phyloP scores from a whole-genome alignment of 2,888 invertebrate species.

The Cosmorhoe ocellata region DNA sequence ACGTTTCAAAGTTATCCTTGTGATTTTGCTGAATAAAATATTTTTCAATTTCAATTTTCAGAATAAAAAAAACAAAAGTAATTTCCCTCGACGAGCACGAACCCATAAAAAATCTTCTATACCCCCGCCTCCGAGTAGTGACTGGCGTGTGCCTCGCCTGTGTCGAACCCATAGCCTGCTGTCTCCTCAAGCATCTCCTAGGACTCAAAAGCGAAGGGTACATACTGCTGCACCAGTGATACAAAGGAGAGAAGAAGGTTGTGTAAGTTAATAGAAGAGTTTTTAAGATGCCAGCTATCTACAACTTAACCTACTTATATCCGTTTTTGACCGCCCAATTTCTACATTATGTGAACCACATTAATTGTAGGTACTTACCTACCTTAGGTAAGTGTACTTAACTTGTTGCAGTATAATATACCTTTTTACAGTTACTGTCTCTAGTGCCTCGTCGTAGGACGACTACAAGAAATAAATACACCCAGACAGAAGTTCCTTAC shows the following conservation, averaged over 20 bases:
- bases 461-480: constrained; percentile 14
- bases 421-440: constrained; percentile 7
- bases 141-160: constrained; percentile 43
- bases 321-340: no score
- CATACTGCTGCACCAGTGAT: constrained; percentile 1
- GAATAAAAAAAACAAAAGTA: constrained; percentile 23
- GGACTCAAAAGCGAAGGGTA: constrained; percentile 8
- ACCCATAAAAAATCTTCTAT: not conserved
- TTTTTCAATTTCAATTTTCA: no score
- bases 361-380: no score
- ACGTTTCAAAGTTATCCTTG: no score
- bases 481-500: constrained; percentile 16
- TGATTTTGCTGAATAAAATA: no score
- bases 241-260: constrained; percentile 1
- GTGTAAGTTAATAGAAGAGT: constrained; percentile 12
- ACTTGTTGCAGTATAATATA: no score
- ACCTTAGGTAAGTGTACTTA: no score
- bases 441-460: constrained; percentile 8
- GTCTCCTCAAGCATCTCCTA: constrained; percentile 12
- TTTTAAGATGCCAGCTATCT: not conserved
- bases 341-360: no score
- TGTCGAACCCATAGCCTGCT: constrained; percentile 42
- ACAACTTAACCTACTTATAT: no score
- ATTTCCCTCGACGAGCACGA: constrained; percentile 4
- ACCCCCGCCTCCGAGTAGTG: constrained; percentile 10